Evolutionary conservation across 2,888 invertebrate genomes (phyloP), one percentile per base, ranked within the genome.

Genomic region (Chironomus riparius): DNA sequence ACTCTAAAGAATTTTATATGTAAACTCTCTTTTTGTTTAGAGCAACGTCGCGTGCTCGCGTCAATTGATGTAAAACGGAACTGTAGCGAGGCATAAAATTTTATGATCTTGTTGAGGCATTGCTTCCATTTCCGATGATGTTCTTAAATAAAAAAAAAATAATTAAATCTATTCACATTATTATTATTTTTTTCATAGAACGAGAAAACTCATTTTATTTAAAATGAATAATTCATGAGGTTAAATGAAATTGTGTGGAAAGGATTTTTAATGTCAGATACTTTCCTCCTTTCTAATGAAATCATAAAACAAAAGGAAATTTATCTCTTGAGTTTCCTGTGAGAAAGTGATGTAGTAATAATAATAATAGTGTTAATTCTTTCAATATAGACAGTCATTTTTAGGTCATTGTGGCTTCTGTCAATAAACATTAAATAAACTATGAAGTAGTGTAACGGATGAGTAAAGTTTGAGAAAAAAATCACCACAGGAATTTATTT

Each of bases 91-190:
- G 6, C 56, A 48, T 72, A 28, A 61, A 61, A 24, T 72, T 72
- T 72, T 72, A 72, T 72, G 72, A 72, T 72, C 62, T 38, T 50
- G 62, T 72, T 72, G 72, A 72, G 62, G 72, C 72, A 72, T 72
- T 38, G 62, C 72, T 62, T 72, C 61, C 72, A 72, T 72, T 72
- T 72, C 72, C 72, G 61, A 38, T 21, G 21, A 2, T 18, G 13
- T 7, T 10, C 7, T 50, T 28, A 24, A 61, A 61, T 15, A 13
- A 72, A n/a, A 62, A 71, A 18, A 47, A 21, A 13, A 72, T n/a
- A n/a, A 15, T 62, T 10, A 21, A 28, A 62, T 4, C 28, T 28
- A 28, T 3, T 28, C 28, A 24, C 22, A 24, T n/a, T 15, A 15
- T 18, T n/a, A n/a, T n/a, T n/a, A n/a, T n/a, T n/a, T 69, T 18